phyloP scores from a whole-genome alignment of 2,888 invertebrate species.

The Myopa tessellatipennis region DNA sequence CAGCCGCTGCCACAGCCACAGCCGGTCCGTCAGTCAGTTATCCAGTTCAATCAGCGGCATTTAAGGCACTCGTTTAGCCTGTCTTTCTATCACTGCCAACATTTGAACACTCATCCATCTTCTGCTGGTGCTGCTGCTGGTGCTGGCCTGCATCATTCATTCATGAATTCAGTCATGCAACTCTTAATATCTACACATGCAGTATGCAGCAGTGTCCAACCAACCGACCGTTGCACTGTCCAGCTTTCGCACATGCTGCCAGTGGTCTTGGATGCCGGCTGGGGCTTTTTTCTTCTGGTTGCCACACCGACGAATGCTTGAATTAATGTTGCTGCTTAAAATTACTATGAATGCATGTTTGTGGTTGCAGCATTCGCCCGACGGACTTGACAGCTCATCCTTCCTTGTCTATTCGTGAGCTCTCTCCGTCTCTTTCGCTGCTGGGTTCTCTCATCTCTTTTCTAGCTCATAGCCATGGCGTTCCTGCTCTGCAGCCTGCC shows the following conservation, averaged over 20 bases:
- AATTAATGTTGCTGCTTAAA: constrained; percentile 1
- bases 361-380: constrained; percentile 1
- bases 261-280: not conserved
- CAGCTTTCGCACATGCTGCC: not conserved
- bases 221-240: not conserved
- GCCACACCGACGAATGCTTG: not conserved
- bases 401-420: not conserved
- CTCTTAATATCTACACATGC: not conserved
- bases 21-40: not conserved
- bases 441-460: not conserved
- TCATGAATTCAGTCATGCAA: constrained; percentile 12
- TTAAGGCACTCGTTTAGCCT: constrained; percentile 20
- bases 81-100: constrained; percentile 14
- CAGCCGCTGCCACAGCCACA: not conserved
- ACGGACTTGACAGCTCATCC: not conserved
- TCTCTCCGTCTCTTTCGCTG: not conserved
- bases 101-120: constrained; percentile 21
- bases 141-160: not conserved
- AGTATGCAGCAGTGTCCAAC: not conserved
- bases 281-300: not conserved
- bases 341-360: constrained; percentile 1
- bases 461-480: not conserved
- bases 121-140: not conserved
- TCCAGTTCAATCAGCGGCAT: constrained; percentile 24
- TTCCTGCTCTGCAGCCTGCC: not conserved